Conservation (phyloP, 1,140 invertebrate species). For the Eubasilissa regina region DNA sequence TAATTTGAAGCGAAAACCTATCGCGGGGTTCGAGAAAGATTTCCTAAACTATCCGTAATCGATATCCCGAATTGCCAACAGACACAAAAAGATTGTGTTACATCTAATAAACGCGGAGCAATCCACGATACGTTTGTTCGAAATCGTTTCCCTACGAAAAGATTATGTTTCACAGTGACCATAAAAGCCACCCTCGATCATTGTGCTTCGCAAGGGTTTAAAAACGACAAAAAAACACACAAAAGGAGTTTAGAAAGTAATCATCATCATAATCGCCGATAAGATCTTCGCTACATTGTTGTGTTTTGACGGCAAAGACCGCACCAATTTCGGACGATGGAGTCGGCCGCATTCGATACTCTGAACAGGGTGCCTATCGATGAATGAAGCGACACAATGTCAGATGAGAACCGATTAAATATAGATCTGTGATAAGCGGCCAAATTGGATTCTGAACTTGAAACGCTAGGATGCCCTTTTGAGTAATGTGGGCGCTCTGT, state of each 20-base stretch:
- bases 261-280: slow-evolving; percentile 31
- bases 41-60: slow-evolving; percentile 23
- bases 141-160: slow-evolving; percentile 35
- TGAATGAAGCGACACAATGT: slow-evolving; percentile 27
- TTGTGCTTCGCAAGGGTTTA: slow-evolving; percentile 28
- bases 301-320: slow-evolving; percentile 39
- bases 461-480: slow-evolving; percentile 13
- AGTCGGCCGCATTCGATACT: slow-evolving; percentile 1
- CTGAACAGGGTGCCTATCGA: background rate
- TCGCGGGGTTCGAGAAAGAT: slow-evolving; percentile 7
- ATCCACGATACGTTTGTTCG: slow-evolving; percentile 30
- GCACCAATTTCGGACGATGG: slow-evolving; percentile 29
- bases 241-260: slow-evolving; percentile 38
- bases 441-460: slow-evolving; percentile 50
- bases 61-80: background rate
- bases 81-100: slow-evolving; percentile 28
- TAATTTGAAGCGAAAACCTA: slow-evolving; percentile 33
- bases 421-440: slow-evolving; percentile 33
- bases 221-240: slow-evolving; percentile 36
- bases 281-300: slow-evolving; percentile 28
- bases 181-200: slow-evolving; percentile 28
- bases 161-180: slow-evolving; percentile 20
- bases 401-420: slow-evolving; percentile 6
- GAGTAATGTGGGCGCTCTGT: slow-evolving; percentile 57
- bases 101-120: slow-evolving; percentile 29